Conservation (phyloP, 2,888 invertebrate genomes). For the Drosophila fungiperda region DNA sequence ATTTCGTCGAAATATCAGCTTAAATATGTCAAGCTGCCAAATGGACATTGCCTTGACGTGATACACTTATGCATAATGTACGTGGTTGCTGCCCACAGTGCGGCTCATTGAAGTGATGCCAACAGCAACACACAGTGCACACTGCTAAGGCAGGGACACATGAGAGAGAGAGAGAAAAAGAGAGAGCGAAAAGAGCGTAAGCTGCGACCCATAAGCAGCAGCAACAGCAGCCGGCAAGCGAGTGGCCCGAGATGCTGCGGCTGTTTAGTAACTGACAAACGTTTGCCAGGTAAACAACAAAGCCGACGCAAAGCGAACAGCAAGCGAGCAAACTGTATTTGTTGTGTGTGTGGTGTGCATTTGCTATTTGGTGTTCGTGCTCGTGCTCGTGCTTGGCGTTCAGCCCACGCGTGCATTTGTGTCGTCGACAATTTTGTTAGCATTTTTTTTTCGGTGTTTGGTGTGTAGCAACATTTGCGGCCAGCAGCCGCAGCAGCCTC, state of each 20-base stretch:
- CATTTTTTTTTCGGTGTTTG: slow-evolving; percentile 34
- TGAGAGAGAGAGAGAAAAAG: slow-evolving; percentile 10
- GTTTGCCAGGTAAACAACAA: slow-evolving; percentile 74
- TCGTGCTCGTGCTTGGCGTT: slow-evolving; percentile 32
- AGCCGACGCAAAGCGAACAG: slow-evolving; percentile 46
- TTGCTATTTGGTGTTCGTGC: slow-evolving; percentile 23
- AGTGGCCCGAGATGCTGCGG: slow-evolving; percentile 55
- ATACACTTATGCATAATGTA: not conserved
- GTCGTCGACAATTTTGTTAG: slow-evolving; percentile 43
- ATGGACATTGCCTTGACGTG: not conserved
- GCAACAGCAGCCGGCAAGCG: slow-evolving; percentile 47
- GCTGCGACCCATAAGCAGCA: slow-evolving; percentile 48
- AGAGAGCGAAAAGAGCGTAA: slow-evolving; percentile 34
- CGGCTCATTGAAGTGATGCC: slow-evolving; percentile 21
- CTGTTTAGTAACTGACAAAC: slow-evolving; percentile 61
- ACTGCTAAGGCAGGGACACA: slow-evolving; percentile 23
- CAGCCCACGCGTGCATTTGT: slow-evolving; percentile 50
- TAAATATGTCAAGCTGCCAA: not conserved
- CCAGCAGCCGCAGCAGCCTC: slow-evolving; percentile 51
- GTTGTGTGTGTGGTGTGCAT: slow-evolving; percentile 24
- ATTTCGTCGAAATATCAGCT: not conserved
- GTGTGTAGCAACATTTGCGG: slow-evolving; percentile 55
- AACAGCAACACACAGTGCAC: slow-evolving; percentile 13
- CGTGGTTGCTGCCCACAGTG: slow-evolving; percentile 25
- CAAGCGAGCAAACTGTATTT: slow-evolving; percentile 29